Evolutionary conservation across 2,797 vertebrate species (phyloP).

Genomic region (Ciconia nigra): DNA sequence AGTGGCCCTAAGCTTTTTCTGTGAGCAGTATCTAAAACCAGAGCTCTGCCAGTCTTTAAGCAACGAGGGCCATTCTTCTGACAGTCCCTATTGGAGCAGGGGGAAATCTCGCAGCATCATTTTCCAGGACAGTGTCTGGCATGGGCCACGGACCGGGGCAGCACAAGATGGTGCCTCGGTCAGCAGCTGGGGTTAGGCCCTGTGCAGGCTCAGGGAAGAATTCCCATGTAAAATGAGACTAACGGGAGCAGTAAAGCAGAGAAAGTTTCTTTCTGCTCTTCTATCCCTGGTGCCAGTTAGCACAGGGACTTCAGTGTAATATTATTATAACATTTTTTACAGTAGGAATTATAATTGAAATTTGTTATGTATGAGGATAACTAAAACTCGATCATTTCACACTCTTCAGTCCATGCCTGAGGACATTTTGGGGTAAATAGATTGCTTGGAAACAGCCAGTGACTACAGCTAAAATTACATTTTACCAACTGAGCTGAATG

Average conservation of each 20-base stretch:
- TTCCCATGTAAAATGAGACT: neutral
- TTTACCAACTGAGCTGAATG: conserved; percentile 78
- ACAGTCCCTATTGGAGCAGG: neutral
- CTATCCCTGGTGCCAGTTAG: conserved; percentile 51
- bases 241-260: conserved; percentile 15
- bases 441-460: conserved; percentile 79
- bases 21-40: conserved; percentile 22
- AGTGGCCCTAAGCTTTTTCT: conserved; percentile 11
- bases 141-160: neutral
- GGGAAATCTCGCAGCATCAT: neutral
- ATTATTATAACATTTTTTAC: conserved; percentile 77
- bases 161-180: neutral
- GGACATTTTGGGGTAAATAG: conserved; percentile 80
- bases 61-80: neutral
- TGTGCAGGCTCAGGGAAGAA: neutral
- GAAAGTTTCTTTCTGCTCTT: conserved; percentile 40
- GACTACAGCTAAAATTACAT: conserved; percentile 81
- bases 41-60: conserved; percentile 14
- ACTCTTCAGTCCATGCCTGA: conserved; percentile 74
- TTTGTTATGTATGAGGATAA: conserved; percentile 79
- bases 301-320: conserved; percentile 51
- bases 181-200: neutral
- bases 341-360: conserved; percentile 79
- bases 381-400: conserved; percentile 80
- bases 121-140: neutral